Percentiles rank a stretch among this genome's conserved stretches.
phyloP scores from a whole-genome alignment of 1,140 invertebrate genomes.

The Heliothis virescens region DNA sequence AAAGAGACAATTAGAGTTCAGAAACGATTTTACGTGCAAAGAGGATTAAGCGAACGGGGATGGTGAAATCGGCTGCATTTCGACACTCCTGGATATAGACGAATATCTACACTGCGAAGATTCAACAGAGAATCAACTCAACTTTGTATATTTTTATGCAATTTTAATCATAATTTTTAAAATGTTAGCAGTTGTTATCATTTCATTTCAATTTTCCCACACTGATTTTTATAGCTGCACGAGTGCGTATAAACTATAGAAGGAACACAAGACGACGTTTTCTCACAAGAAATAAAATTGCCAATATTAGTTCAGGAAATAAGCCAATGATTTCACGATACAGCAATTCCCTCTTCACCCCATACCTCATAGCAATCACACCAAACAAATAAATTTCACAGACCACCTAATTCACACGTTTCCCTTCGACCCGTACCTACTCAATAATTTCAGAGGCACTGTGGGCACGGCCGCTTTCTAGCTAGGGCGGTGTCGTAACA shows the following conservation, averaged over 20 bases:
- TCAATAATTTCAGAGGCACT: conserved; percentile 26
- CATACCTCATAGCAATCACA: not conserved
- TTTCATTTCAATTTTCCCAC: not conserved
- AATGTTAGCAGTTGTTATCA: not conserved
- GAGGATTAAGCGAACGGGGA: conserved; percentile 38
- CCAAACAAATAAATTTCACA: conserved; percentile 35
- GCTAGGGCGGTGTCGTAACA: conserved; percentile 11
- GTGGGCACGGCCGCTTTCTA: conserved; percentile 20
- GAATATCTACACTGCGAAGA: not conserved
- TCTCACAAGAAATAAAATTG: no score
- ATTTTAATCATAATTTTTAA: not conserved
- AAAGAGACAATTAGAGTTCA: conserved; percentile 41
- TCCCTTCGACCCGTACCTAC: conserved; percentile 3
- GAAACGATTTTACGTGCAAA: conserved; percentile 41
- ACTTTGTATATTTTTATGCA: not conserved
- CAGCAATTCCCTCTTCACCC: not conserved
- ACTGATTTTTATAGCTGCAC: no score
- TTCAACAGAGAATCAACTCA: not conserved
- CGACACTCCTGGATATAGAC: conserved; percentile 1
- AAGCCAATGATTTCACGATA: not conserved
- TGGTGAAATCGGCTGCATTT: conserved; percentile 36
- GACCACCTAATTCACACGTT: conserved; percentile 23
- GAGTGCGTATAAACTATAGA: no score
- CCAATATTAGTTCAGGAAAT: no score
- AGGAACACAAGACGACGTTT: no score